A percentile compares a stretch with the other conserved stretches of the same genome.
Conservation (phyloP, 2,888 invertebrate genomes). For the Dolomedes plantarius region DNA sequence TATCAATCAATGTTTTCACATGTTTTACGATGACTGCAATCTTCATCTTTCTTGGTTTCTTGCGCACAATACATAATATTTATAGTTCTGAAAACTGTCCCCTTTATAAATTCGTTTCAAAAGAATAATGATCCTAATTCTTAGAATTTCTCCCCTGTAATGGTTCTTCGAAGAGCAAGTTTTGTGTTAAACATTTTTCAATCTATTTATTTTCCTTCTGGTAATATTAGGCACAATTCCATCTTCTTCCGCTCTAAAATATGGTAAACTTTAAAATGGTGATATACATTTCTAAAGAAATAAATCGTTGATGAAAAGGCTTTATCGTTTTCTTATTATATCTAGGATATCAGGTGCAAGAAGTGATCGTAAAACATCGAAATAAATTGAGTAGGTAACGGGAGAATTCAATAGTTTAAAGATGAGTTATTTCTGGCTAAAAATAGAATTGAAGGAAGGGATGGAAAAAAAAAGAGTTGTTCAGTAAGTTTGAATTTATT, state of each 20-base stretch:
- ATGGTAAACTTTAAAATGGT: background rate
- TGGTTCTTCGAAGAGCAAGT: background rate
- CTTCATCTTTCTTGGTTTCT: too few relatives aligned
- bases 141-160: background rate
- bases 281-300: background rate
- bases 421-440: too few relatives aligned
- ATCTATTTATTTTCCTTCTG: background rate
- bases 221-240: background rate
- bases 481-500: too few relatives aligned
- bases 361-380: background rate
- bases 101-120: background rate
- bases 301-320: background rate
- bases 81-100: background rate
- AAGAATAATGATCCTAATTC: background rate
- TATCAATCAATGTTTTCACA: background rate
- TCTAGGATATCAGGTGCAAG: background rate
- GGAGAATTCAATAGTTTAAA: background rate
- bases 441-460: too few relatives aligned
- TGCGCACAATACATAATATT: too few relatives aligned
- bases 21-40: too few relatives aligned
- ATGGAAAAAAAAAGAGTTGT: too few relatives aligned
- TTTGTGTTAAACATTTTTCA: background rate
- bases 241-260: background rate
- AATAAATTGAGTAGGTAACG: background rate
- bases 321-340: background rate